Conservation (phyloP, 2,888 invertebrate genomes). For the Listrodromus nycthemerus region DNA sequence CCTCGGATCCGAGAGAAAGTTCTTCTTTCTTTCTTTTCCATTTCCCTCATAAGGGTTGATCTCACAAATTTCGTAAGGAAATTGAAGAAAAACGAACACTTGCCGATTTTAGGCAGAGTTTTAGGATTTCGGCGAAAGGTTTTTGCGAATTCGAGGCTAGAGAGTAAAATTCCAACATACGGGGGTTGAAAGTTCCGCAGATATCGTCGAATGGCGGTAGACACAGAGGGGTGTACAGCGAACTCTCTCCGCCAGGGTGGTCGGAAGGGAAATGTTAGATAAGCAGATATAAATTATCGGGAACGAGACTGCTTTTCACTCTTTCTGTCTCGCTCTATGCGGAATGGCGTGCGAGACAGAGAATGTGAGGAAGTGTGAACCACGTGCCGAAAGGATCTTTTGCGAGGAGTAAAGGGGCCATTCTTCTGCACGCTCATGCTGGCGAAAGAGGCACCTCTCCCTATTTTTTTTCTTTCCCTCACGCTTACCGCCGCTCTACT, state of each 20-base stretch:
- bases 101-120: no score
- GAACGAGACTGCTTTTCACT: conserved; percentile 30
- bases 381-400: conserved; percentile 47
- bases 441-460: background rate
- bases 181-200: conserved; percentile 47
- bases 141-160: conserved; percentile 39
- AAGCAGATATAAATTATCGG: conserved; percentile 62
- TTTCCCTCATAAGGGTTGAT: conserved; percentile 6
- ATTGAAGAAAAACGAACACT: background rate
- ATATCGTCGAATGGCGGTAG: conserved; percentile 2
- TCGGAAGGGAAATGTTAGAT: conserved; percentile 54
- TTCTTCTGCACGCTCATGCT: conserved; percentile 39
- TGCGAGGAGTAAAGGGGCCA: conserved; percentile 52
- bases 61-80: background rate
- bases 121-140: background rate
- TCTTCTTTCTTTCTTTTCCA: conserved; percentile 53
- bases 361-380: conserved; percentile 21
- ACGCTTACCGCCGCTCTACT: background rate
- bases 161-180: conserved; percentile 37
- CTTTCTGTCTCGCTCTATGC: background rate
- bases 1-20: conserved; percentile 60
- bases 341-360: conserved; percentile 1
- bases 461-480: background rate
- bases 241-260: conserved; percentile 27
- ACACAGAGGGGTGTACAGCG: background rate